These are phyloP conservation scores for Paralvinella palmiformis DNA, from an alignment of 1,140 invertebrate species.

Conservation along the genomic window DNA sequence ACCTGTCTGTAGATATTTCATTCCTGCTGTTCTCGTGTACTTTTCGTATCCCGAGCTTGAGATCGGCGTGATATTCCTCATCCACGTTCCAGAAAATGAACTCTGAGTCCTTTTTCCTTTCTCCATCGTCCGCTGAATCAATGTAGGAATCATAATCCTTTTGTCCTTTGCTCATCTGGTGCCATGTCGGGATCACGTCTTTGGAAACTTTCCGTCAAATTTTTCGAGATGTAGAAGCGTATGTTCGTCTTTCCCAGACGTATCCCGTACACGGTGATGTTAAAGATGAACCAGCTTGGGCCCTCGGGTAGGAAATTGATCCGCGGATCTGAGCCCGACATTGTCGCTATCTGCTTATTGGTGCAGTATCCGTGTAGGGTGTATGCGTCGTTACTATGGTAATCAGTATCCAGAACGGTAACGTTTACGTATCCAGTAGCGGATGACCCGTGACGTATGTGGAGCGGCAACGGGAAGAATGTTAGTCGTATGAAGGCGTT, in stretches of 20 bases:
- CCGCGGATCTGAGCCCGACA: neutral
- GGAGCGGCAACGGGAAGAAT: neutral
- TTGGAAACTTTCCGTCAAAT: too few species aligned
- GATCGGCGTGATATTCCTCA: neutral
- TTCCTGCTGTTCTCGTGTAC: neutral
- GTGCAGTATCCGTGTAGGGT: neutral
- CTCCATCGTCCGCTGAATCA: too few species aligned
- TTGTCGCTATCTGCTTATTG: neutral
- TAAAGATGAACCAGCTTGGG: neutral
- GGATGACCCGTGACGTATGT: neutral
- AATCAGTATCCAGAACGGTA: neutral
- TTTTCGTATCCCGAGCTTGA: neutral
- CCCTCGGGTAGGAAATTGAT: neutral
- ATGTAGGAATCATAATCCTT: too few species aligned
- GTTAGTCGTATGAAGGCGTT: slow-evolving; percentile 1
- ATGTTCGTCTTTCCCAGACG: neutral
- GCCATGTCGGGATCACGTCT: too few species aligned
- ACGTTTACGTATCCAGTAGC: neutral
- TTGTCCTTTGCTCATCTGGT: too few species aligned
- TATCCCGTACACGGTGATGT: neutral
- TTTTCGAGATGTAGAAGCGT: neutral
- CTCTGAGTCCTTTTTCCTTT: neutral
- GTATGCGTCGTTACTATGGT: neutral
- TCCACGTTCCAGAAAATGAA: neutral
- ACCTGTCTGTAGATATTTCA: too few species aligned